These are phyloP conservation scores for Melitaea athalia DNA, from an alignment of 2,888 invertebrate species.

Conservation along the genomic window DNA sequence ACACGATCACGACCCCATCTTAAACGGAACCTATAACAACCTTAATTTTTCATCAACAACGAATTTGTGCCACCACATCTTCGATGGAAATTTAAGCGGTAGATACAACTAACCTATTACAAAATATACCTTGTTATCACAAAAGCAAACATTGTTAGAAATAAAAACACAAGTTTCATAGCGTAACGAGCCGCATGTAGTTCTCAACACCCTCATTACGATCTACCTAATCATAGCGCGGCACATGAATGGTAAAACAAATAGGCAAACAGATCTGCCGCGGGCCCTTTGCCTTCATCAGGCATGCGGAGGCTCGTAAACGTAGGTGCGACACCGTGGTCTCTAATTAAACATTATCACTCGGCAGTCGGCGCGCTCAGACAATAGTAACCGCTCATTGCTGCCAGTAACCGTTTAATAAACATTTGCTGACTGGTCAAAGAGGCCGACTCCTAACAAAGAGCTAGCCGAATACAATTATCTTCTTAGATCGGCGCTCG, in stretches of 20 bases:
- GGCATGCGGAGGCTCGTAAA: slow-evolving; percentile 54
- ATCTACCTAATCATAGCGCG: slow-evolving; percentile 63
- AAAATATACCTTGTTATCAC: neutral
- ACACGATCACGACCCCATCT: slow-evolving; percentile 19
- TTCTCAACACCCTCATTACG: slow-evolving; percentile 61
- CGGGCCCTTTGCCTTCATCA: slow-evolving; percentile 65
- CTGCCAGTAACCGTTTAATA: slow-evolving; percentile 75
- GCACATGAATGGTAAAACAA: slow-evolving; percentile 64
- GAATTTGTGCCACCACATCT: slow-evolving; percentile 1
- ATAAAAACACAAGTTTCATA: slow-evolving; percentile 30
- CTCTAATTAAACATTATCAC: slow-evolving; percentile 81
- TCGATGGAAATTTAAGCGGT: neutral
- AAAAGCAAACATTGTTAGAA: slow-evolving; percentile 20
- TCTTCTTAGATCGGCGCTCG: slow-evolving; percentile 31
- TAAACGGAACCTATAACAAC: slow-evolving; percentile 6
- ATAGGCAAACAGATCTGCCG: slow-evolving; percentile 57
- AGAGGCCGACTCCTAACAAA: slow-evolving; percentile 65
- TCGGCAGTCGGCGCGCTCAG: slow-evolving; percentile 56
- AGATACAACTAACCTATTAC: neutral
- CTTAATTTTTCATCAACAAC: slow-evolving; percentile 1
- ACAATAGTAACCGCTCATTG: slow-evolving; percentile 75
- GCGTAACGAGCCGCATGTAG: slow-evolving; percentile 46
- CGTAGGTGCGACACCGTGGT: slow-evolving; percentile 73
- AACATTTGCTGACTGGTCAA: slow-evolving; percentile 75
- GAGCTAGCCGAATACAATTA: slow-evolving; percentile 52